Evolutionary conservation across 1,140 invertebrate genomes (phyloP).

Genomic region (Atta colombica): DNA sequence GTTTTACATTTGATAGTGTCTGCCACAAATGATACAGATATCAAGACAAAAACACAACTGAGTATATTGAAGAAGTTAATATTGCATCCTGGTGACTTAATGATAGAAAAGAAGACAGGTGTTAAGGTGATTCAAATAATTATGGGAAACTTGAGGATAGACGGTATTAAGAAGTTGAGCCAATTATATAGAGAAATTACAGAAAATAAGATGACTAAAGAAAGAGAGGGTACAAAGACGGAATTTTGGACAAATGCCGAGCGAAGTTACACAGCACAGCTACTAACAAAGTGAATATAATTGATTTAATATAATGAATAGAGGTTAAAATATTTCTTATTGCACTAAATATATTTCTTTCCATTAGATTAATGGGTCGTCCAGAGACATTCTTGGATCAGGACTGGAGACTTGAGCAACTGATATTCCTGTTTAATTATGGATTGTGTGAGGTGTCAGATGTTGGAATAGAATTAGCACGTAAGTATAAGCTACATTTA

Average conservation of each 20-base stretch:
- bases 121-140: constrained; percentile 89
- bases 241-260: constrained; percentile 90
- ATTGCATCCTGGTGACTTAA: constrained; percentile 89
- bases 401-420: constrained; percentile 89
- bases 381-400: constrained; percentile 87
- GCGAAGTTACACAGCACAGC: constrained; percentile 89
- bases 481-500: constrained; percentile 82
- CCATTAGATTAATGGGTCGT: constrained; percentile 88
- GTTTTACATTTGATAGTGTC: constrained; percentile 87
- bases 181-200: constrained; percentile 88
- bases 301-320: background rate
- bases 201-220: constrained; percentile 85
- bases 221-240: constrained; percentile 82
- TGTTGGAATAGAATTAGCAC: constrained; percentile 87
- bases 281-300: constrained; percentile 86
- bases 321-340: background rate
- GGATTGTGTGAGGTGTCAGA: constrained; percentile 89
- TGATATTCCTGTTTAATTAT: constrained; percentile 89
- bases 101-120: constrained; percentile 91
- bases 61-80: constrained; percentile 89
- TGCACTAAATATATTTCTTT: constrained; percentile 13
- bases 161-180: constrained; percentile 89
- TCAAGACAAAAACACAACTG: constrained; percentile 87
- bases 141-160: constrained; percentile 87
- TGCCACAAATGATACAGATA: constrained; percentile 85